These are phyloP conservation scores for Ichneumon xanthorius DNA, from an alignment of 2,888 invertebrate species.

Conservation along the genomic window DNA sequence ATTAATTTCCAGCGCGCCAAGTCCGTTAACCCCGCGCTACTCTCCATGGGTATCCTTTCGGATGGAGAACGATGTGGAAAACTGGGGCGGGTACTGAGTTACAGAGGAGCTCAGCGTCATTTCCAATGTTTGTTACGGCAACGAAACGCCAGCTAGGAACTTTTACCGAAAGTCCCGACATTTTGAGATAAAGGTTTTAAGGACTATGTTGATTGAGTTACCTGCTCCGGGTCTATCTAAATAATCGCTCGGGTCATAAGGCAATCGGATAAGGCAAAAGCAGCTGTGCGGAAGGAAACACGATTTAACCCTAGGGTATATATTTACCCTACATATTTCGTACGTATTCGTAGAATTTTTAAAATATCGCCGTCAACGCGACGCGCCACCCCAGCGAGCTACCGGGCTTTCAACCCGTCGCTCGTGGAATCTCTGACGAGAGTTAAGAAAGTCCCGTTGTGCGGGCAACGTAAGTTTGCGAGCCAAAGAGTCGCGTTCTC, in stretches of 20 bases:
- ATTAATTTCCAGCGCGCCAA: slow-evolving; percentile 49
- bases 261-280: not conserved
- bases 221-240: not conserved
- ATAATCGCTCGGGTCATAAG: slow-evolving; percentile 15
- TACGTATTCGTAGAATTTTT: slow-evolving; percentile 35
- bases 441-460: slow-evolving; percentile 52
- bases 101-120: not conserved
- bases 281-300: not conserved
- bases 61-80: not conserved
- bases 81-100: not conserved
- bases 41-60: slow-evolving; percentile 20
- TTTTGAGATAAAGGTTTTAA: not conserved
- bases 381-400: slow-evolving; percentile 14
- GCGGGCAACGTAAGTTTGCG: slow-evolving; percentile 41
- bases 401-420: slow-evolving; percentile 10
- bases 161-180: not conserved
- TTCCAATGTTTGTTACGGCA: not conserved
- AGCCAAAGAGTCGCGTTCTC: slow-evolving; percentile 47
- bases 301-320: not conserved
- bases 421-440: slow-evolving; percentile 54
- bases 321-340: not conserved
- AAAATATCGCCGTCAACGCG: slow-evolving; percentile 46
- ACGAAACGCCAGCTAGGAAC: not conserved
- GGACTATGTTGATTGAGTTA: slow-evolving; percentile 28
- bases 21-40: slow-evolving; percentile 32